These are phyloP conservation scores for Drosophila meridionalis DNA, from an alignment of 2,888 invertebrate genomes.

Conservation along the genomic window DNA sequence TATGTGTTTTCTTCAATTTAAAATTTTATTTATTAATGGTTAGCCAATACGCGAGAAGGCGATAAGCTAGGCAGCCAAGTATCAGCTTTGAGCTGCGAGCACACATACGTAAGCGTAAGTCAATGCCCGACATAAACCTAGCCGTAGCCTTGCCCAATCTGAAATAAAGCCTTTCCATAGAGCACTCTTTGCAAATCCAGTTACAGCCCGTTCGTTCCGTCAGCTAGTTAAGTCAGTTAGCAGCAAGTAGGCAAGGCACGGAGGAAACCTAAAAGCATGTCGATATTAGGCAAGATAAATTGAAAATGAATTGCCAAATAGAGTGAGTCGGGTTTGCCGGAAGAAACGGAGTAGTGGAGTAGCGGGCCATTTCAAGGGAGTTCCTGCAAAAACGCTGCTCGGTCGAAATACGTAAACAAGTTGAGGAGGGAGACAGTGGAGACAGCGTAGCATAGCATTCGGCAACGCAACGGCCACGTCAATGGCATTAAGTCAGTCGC, in stretches of 20 bases:
- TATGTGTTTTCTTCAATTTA: slow-evolving; percentile 21
- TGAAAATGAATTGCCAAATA: slow-evolving; percentile 77
- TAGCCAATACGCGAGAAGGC: slow-evolving; percentile 47
- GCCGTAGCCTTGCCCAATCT: slow-evolving; percentile 9
- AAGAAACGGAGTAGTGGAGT: not conserved
- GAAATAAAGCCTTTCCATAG: slow-evolving; percentile 12
- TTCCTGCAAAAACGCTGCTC: slow-evolving; percentile 41
- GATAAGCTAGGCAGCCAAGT: slow-evolving; percentile 52
- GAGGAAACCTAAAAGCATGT: slow-evolving; percentile 68
- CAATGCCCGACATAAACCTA: slow-evolving; percentile 29
- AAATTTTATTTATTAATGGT: slow-evolving; percentile 59
- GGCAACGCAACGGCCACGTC: slow-evolving; percentile 48
- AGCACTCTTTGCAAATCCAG: slow-evolving; percentile 40
- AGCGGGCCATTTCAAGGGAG: slow-evolving; percentile 7
- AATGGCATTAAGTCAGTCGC: slow-evolving; percentile 75
- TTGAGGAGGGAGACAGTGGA: slow-evolving; percentile 12
- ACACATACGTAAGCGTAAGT: slow-evolving; percentile 35
- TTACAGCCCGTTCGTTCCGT: slow-evolving; percentile 42
- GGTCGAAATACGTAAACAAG: slow-evolving; percentile 55
- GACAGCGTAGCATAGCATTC: slow-evolving; percentile 45
- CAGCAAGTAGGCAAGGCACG: slow-evolving; percentile 31
- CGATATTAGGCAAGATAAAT: slow-evolving; percentile 82
- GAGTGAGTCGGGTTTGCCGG: slow-evolving; percentile 30
- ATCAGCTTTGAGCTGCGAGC: slow-evolving; percentile 41
- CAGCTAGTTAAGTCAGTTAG: slow-evolving; percentile 60